phyloP scores from a whole-genome alignment of 2,888 invertebrate genomes.

The Clivina fossor region DNA sequence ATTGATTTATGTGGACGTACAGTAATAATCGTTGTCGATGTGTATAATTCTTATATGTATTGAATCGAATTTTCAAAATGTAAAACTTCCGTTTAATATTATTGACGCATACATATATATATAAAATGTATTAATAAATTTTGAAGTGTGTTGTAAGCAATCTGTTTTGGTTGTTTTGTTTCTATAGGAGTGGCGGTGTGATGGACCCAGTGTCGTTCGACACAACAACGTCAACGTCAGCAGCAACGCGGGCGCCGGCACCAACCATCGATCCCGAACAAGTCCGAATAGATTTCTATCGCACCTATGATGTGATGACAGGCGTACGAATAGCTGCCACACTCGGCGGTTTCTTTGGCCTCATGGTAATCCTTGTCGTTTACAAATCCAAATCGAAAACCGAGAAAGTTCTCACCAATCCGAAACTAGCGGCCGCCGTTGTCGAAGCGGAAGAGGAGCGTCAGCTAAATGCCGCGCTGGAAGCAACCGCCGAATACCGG shows the following conservation, averaged over 20 bases:
- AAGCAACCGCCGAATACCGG: slow-evolving; percentile 64
- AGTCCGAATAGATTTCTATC: slow-evolving; percentile 79
- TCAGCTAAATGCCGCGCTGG: slow-evolving; percentile 72
- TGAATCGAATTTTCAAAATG: too few relatives aligned
- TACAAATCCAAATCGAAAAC: slow-evolving; percentile 86
- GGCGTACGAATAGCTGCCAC: slow-evolving; percentile 90
- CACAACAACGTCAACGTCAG: slow-evolving; percentile 24
- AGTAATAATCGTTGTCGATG: slow-evolving; percentile 13
- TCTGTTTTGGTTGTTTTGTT: slow-evolving; percentile 4
- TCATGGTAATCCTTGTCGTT: slow-evolving; percentile 88
- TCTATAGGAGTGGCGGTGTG: slow-evolving; percentile 26
- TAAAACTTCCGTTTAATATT: slow-evolving; percentile 7
- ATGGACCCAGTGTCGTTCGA: slow-evolving; percentile 30
- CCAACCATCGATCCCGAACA: slow-evolving; percentile 63
- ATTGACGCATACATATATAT: too few relatives aligned
- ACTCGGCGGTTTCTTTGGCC: slow-evolving; percentile 85
- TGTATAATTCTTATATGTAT: too few relatives aligned
- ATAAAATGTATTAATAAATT: slow-evolving; percentile 21
- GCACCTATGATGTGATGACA: slow-evolving; percentile 92
- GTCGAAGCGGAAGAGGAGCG: slow-evolving; percentile 78
- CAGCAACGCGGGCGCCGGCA: slow-evolving; percentile 44
- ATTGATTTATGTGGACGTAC: slow-evolving; percentile 20
- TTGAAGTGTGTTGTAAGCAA: slow-evolving; percentile 6
- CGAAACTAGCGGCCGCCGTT: slow-evolving; percentile 71
- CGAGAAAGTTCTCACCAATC: slow-evolving; percentile 74